Base-by-base conservation (phyloP, 2,797 vertebrate genomes). In the Buphagus erythrorhynchus region DNA sequence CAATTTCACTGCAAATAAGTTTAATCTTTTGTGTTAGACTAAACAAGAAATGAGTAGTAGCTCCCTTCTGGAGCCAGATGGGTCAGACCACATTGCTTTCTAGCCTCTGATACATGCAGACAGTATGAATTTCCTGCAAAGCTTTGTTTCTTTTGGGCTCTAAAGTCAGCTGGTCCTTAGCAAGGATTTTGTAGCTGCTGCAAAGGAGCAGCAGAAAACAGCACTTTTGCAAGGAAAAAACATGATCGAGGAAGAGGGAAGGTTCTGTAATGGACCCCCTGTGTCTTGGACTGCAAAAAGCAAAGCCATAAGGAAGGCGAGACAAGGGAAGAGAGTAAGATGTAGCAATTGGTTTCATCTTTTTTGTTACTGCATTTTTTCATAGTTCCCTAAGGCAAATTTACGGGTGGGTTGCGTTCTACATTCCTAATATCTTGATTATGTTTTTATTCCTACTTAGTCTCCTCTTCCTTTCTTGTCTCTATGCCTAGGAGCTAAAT, bases 351-450 rank as follows among this genome's bases (percentile, higher is more conserved):
- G 78, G 36, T 80, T 96, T 82, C 18, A 24, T 82, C 67, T 68
- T 89, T 82, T 86, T 88, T 11, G 2, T 88, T 84, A n/a, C 38
- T 86, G 75, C 85, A 80, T 89, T 95, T 95, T 92, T 94, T 67
- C 25, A 0, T 79, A 51, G 1, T 61, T 87, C 83, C 95, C 86
- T 74, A 45, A 93, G 92, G 95, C 93, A 92, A 91, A 87, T 96
- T 95, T 92, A 94, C 6, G 90, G 95, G 68, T 89, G 95, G 86
- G 72, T 96, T 95, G 93, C 61, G 72, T 95, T 87, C 92, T 79
- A 92, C 88, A 87, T 94, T 95, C 84, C 90, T 96, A 91, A 93
- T 97, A 89, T 95, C 90, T 87, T 91, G 89, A 93, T 96, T 96
- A 81, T 93, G 90, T 93, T 95, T 96, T 96, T 95, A 87, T 95